Conservation (phyloP, 1,140 invertebrate genomes). For the Leptinotarsa undecemlineata region DNA sequence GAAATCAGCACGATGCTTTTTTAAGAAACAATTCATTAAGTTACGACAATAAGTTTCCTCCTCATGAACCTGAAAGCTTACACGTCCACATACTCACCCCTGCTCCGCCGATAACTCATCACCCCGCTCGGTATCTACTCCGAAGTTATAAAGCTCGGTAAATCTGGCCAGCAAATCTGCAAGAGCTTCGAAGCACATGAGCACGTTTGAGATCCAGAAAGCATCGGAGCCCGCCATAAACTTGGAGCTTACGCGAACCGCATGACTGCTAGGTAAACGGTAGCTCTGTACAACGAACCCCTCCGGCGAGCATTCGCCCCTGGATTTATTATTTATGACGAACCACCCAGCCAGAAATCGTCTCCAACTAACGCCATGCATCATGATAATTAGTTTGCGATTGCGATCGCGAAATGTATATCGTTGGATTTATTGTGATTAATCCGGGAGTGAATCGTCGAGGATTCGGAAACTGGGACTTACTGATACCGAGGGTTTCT, state of each 20-base stretch:
- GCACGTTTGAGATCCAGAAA: conserved; percentile 52
- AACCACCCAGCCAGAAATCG: conserved; percentile 30
- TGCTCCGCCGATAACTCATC: conserved; percentile 14
- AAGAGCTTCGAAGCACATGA: conserved; percentile 44
- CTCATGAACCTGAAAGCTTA: not conserved
- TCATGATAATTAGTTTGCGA: conserved; percentile 35
- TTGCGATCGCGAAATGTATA: conserved; percentile 25
- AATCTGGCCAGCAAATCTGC: conserved; percentile 23
- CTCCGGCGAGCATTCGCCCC: conserved; percentile 42
- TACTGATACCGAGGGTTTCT: no score
- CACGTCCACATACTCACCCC: conserved; percentile 4
- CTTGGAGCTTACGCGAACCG: conserved; percentile 51
- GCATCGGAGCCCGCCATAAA: conserved; percentile 52
- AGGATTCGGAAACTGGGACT: no score
- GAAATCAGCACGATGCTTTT: no score
- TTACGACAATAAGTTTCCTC: no score
- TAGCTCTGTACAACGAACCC: conserved; percentile 16
- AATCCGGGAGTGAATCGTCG: not conserved
- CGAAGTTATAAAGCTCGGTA: conserved; percentile 25
- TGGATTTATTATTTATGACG: conserved; percentile 54
- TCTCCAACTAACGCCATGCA: conserved; percentile 33
- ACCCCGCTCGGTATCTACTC: conserved; percentile 17
- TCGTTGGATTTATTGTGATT: conserved; percentile 21
- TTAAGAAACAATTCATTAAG: no score
- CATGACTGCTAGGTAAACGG: conserved; percentile 53